phyloP scores from a whole-genome alignment of 2,113 vertebrate genomes.

The Periophthalmodon schlosseri region DNA sequence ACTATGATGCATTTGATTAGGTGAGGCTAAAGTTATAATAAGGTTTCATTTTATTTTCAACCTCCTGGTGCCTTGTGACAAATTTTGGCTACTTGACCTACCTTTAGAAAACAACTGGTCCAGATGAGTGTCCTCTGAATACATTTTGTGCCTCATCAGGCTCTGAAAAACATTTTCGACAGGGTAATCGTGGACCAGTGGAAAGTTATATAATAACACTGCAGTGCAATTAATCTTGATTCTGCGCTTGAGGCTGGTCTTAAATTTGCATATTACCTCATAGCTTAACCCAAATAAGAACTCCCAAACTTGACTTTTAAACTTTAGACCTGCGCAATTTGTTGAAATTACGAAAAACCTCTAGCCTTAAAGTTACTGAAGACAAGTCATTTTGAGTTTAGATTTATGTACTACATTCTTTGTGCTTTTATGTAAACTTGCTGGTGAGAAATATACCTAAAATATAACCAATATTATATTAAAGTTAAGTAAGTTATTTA shows the following conservation, averaged over 20 bases:
- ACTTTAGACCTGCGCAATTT: background rate
- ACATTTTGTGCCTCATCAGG: background rate
- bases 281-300: background rate
- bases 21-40: background rate
- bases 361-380: no score
- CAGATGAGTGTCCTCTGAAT: background rate
- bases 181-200: background rate
- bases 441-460: no score
- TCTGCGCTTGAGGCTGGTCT: background rate
- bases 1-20: background rate
- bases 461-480: no score
- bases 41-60: background rate
- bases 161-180: background rate
- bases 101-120: background rate
- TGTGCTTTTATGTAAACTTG: no score
- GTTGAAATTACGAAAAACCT: background rate
- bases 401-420: no score
- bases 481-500: no score
- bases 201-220: background rate
- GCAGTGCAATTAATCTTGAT: slow-evolving; percentile 1
- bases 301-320: background rate
- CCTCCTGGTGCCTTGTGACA: background rate
- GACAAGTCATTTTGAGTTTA: no score
- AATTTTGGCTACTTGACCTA: background rate
- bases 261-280: background rate